Percentiles rank a stretch among this genome's conserved stretches.
phyloP scores from a whole-genome alignment of 2,797 vertebrate genomes.

The Sus cebifrons region DNA sequence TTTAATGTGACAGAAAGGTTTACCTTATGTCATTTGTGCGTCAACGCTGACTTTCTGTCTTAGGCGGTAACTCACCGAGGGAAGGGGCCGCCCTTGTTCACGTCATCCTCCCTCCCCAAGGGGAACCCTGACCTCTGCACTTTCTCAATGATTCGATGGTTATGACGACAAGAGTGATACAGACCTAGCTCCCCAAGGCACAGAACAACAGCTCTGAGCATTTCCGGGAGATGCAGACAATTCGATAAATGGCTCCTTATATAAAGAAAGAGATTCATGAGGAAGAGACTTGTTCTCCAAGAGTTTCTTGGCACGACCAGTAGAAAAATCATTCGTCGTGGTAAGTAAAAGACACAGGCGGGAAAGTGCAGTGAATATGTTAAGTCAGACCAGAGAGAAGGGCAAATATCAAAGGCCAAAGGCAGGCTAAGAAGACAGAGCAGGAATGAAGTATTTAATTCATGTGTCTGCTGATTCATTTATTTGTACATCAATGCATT shows the following conservation, averaged over 20 bases:
- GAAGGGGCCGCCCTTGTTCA: not conserved
- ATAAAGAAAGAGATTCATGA: not conserved
- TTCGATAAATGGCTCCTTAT: not conserved
- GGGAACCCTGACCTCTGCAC: fast-evolving
- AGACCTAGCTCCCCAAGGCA: not conserved
- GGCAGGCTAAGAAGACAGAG: not conserved
- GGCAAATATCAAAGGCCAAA: not conserved
- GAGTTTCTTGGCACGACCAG: not conserved
- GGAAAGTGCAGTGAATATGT: not conserved
- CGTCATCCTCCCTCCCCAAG: not conserved
- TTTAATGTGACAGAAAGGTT: not conserved
- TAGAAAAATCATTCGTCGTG: not conserved
- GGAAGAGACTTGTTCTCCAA: not conserved
- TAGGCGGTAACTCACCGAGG: not conserved
- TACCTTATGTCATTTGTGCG: not conserved
- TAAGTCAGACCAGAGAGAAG: not conserved
- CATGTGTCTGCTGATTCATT: not conserved
- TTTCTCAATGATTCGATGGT: not conserved
- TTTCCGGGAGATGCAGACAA: not conserved
- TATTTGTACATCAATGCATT: not conserved
- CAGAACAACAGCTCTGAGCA: not conserved
- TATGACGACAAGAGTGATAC: not conserved
- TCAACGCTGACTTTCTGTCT: not conserved
- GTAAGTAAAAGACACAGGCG: not conserved
- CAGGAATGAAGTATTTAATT: not conserved